phyloP scores from a whole-genome alignment of 2,888 invertebrate genomes.

The Aradus depressus region DNA sequence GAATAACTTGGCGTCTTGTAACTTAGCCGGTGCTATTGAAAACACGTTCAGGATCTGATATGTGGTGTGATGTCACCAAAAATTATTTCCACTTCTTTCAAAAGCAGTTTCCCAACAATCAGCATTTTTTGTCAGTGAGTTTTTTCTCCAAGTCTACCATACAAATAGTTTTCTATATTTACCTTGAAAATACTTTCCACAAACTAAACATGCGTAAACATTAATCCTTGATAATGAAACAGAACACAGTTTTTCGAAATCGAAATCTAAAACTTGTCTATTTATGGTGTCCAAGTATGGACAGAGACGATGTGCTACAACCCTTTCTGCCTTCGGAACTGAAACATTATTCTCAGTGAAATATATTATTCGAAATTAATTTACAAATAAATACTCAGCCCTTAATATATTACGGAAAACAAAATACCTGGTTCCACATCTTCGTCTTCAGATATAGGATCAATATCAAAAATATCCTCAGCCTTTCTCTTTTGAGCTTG shows the following conservation, averaged over 20 bases:
- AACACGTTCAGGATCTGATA: no score
- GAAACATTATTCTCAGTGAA: no score
- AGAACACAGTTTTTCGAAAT: constrained; percentile 98
- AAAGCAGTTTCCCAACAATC: background rate
- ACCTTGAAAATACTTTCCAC: constrained; percentile 92
- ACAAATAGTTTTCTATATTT: constrained; percentile 22
- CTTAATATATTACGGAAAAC: background rate
- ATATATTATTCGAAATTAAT: no score
- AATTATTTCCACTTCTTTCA: no score
- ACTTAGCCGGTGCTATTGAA: no score
- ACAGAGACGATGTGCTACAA: constrained; percentile 50
- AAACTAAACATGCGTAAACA: constrained; percentile 97
- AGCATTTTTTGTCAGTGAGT: background rate
- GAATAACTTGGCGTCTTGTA: no score
- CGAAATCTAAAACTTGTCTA: constrained; percentile 91
- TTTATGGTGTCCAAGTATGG: constrained; percentile 98
- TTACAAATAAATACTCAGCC: background rate
- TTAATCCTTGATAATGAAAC: constrained; percentile 96
- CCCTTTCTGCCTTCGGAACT: constrained; percentile 20
- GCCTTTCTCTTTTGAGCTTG: constrained; percentile 24
- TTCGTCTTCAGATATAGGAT: constrained; percentile 23
- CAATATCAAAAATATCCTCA: constrained; percentile 29
- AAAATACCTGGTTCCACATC: constrained; percentile 14
- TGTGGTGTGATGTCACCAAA: no score
- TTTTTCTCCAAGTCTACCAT: constrained; percentile 50